Evolutionary conservation across 2,888 invertebrate genomes (phyloP).

Genomic region (Aphidius colemani): DNA sequence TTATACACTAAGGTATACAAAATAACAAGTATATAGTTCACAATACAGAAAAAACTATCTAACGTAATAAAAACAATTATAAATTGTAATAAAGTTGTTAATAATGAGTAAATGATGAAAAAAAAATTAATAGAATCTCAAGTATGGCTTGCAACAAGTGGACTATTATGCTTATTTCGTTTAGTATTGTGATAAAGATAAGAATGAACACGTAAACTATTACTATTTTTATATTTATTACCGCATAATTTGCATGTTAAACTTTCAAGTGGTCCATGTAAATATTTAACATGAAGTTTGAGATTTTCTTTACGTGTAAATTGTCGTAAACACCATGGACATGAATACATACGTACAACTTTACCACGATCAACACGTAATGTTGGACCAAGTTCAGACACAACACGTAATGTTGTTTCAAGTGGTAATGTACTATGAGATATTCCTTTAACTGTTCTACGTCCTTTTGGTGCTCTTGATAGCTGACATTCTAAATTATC

Average conservation of each 20-base stretch:
- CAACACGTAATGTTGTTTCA: constrained; percentile 54
- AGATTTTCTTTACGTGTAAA: constrained; percentile 64
- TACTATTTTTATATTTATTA: constrained; percentile 62
- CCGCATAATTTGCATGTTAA: constrained; percentile 74
- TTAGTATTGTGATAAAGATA: constrained; percentile 57
- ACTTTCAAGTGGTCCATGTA: constrained; percentile 71
- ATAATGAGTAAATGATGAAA: no score
- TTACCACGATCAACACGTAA: constrained; percentile 55
- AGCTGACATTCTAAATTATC: not conserved
- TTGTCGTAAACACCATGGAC: constrained; percentile 57
- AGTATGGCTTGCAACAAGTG: constrained; percentile 34
- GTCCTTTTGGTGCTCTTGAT: constrained; percentile 39
- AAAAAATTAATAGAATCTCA: constrained; percentile 26
- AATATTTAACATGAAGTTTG: constrained; percentile 74
- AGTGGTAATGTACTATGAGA: constrained; percentile 51
- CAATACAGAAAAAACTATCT: not conserved
- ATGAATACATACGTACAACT: constrained; percentile 56
- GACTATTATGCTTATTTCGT: constrained; percentile 48
- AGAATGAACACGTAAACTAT: constrained; percentile 57
- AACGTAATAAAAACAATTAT: no score
- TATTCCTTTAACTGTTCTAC: constrained; percentile 52
- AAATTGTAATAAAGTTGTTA: no score
- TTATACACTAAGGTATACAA: constrained; percentile 16
- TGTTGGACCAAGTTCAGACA: constrained; percentile 56
- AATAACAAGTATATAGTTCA: constrained; percentile 33